These are phyloP conservation scores for Vulpes vulpes DNA, from an alignment of 2,113 vertebrate species.

Conservation along the genomic window DNA sequence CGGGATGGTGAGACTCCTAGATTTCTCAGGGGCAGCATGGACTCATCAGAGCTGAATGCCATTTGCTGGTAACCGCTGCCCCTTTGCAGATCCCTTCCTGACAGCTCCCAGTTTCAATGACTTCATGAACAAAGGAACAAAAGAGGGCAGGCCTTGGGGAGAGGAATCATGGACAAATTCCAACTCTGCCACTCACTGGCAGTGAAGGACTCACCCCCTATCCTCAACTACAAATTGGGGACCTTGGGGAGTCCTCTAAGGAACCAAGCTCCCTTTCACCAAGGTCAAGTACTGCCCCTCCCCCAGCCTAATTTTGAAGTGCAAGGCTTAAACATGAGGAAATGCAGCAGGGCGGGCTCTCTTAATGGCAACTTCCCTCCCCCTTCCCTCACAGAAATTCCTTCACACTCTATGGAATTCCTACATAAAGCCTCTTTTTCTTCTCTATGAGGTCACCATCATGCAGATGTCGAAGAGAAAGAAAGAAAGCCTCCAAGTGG, in stretches of 20 bases:
- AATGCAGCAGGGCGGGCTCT: conserved; percentile 43
- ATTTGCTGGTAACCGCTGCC: neutral
- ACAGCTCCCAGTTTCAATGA: neutral
- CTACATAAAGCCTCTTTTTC: conserved; percentile 82
- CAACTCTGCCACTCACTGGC: neutral
- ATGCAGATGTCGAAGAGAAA: conserved; percentile 68
- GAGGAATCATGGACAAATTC: neutral
- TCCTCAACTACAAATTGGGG: neutral
- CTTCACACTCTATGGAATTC: conserved; percentile 79
- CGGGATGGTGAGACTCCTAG: neutral
- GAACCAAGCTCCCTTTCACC: neutral
- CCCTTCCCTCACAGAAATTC: conserved; percentile 65
- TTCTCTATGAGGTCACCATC: conserved; percentile 80
- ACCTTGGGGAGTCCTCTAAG: neutral
- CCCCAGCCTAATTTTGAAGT: conserved; percentile 43
- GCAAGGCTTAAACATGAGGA: conserved; percentile 70
- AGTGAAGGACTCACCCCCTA: neutral
- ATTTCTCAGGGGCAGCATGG: neutral
- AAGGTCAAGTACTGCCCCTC: neutral
- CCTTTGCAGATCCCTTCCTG: neutral
- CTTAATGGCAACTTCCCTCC: neutral
- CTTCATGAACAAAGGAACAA: neutral
- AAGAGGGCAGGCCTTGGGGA: neutral
- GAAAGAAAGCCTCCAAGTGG: conserved; percentile 40
- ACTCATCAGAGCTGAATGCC: neutral